These are phyloP conservation scores for Cynopterus brachyotis DNA, from an alignment of 2,113 vertebrate species.

Conservation along the genomic window DNA sequence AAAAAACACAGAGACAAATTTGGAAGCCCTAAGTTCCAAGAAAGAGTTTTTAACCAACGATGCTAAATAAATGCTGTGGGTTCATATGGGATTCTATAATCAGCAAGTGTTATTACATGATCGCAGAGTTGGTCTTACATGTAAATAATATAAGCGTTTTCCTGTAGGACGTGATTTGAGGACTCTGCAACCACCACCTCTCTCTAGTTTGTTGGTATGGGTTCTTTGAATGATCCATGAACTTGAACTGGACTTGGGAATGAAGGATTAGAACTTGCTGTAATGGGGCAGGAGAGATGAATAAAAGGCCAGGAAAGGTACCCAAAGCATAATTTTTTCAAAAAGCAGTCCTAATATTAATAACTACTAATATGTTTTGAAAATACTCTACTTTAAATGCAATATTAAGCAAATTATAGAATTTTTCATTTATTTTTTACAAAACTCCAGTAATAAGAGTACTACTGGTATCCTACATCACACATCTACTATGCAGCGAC, in stretches of 20 bases:
- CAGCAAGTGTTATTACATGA: neutral
- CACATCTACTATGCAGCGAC: neutral
- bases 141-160: neutral
- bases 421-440: neutral
- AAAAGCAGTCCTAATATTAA: neutral
- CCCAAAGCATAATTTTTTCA: neutral
- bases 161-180: neutral
- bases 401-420: neutral
- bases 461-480: neutral
- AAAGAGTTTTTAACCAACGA: constrained; percentile 57
- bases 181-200: neutral
- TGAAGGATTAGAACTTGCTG: neutral
- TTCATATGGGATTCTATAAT: neutral
- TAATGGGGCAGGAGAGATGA: neutral
- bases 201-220: neutral
- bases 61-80: constrained; percentile 26
- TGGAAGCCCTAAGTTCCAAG: constrained; percentile 51
- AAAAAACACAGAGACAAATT: constrained; percentile 63
- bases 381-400: neutral
- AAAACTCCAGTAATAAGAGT: neutral
- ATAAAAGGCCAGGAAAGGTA: neutral
- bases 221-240: neutral
- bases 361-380: neutral
- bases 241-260: neutral
- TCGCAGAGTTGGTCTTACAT: neutral